Conservation (phyloP, 1,140 invertebrate genomes). For the Capitella teleta region DNA sequence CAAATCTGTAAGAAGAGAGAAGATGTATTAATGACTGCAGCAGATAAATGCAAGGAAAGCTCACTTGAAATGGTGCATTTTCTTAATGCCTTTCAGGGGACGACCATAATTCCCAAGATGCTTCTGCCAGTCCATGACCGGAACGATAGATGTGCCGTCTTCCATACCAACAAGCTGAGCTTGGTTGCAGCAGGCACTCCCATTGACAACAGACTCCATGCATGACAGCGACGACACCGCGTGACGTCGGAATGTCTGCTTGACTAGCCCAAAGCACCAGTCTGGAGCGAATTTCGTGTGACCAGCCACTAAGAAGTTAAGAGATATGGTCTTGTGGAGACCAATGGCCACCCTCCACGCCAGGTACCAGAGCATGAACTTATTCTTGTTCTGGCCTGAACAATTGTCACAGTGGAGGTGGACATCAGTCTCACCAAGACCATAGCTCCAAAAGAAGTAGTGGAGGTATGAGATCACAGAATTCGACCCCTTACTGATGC, state of each 20-base stretch:
- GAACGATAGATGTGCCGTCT: constrained; percentile 5
- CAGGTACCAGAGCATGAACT: constrained; percentile 19
- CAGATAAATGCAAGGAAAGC: background rate
- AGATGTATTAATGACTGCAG: background rate
- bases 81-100: constrained; percentile 4
- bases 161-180: constrained; percentile 7
- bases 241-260: constrained; percentile 12
- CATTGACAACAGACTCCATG: constrained; percentile 1
- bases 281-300: constrained; percentile 19
- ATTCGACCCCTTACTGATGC: constrained; percentile 18
- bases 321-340: constrained; percentile 12
- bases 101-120: background rate
- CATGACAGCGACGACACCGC: constrained; percentile 6
- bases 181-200: background rate
- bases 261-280: constrained; percentile 21
- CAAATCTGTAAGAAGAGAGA: constrained; percentile 2
- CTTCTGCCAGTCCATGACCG: constrained; percentile 3
- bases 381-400: constrained; percentile 23
- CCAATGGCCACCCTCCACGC: constrained; percentile 16
- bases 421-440: constrained; percentile 13
- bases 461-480: constrained; percentile 18
- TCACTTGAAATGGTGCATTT: constrained; percentile 5
- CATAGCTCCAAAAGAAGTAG: constrained; percentile 14
- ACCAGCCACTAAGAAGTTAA: constrained; percentile 3
- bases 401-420: constrained; percentile 10